A percentile compares a stretch with the other conserved stretches of the same genome.
Evolutionary conservation across 2,888 invertebrate species (phyloP).

Genomic region (Hedychridium roseum): DNA sequence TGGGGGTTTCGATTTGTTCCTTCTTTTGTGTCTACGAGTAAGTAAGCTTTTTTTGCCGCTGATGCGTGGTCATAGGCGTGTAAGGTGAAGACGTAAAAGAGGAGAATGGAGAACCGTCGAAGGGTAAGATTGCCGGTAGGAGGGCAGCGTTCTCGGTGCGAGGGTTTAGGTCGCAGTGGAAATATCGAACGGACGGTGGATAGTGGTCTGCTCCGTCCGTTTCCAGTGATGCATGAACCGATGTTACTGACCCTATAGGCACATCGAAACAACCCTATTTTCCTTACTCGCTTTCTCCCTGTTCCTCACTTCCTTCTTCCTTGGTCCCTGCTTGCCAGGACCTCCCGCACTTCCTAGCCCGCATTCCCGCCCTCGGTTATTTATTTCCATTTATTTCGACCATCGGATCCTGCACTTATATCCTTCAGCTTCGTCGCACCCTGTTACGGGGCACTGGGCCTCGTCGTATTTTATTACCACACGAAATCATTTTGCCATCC

Average conservation of each 20-base stretch:
- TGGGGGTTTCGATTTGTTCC: too few relatives aligned
- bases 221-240: conserved; percentile 47
- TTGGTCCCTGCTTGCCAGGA: conserved; percentile 4
- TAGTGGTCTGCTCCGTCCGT: conserved; percentile 22
- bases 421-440: conserved; percentile 29
- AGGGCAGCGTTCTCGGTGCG: too few relatives aligned
- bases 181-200: conserved; percentile 18
- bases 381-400: conserved; percentile 48
- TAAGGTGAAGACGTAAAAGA: too few relatives aligned
- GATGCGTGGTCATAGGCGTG: too few relatives aligned
- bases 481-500: conserved; percentile 23
- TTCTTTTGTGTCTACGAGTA: too few relatives aligned
- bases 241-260: conserved; percentile 48
- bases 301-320: conserved; percentile 1
- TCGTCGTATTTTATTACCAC: conserved; percentile 23
- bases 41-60: too few relatives aligned
- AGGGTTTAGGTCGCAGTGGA: conserved; percentile 10
- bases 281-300: conserved; percentile 24
- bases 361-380: conserved; percentile 34
- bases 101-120: too few relatives aligned
- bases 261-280: conserved; percentile 42
- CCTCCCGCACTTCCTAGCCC: conserved; percentile 9
- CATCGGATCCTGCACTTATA: conserved; percentile 27
- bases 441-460: conserved; percentile 17
- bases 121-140: too few relatives aligned